Percentiles rank a stretch among this genome's conserved stretches.
Evolutionary conservation across 1,140 invertebrate species (phyloP).

Genomic region (Littorina saxatilis): DNA sequence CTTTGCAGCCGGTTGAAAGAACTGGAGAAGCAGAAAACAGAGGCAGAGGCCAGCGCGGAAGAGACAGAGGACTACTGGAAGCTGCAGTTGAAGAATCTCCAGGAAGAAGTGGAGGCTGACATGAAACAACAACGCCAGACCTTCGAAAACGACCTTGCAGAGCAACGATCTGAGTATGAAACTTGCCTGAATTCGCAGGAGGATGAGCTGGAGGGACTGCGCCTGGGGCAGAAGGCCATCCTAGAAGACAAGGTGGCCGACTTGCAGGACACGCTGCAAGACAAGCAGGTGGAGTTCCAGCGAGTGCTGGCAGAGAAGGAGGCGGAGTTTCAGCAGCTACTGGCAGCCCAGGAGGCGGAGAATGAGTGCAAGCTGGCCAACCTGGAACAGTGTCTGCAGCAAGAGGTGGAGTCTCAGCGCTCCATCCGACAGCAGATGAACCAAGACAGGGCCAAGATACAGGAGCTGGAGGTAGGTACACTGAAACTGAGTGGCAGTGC

Average conservation of each 20-base stretch:
- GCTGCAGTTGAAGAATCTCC: slow-evolving; percentile 51
- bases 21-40: background rate
- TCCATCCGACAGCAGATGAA: slow-evolving; percentile 14
- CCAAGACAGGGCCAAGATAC: slow-evolving; percentile 19
- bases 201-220: slow-evolving; percentile 54
- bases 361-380: slow-evolving; percentile 34
- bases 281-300: slow-evolving; percentile 20
- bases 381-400: slow-evolving; percentile 41
- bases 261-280: slow-evolving; percentile 7
- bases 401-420: slow-evolving; percentile 38
- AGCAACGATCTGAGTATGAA: slow-evolving; percentile 39
- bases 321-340: slow-evolving; percentile 9
- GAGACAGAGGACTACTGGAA: slow-evolving; percentile 61
- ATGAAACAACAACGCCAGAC: slow-evolving; percentile 48
- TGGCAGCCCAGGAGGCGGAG: slow-evolving; percentile 34
- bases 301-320: slow-evolving; percentile 20
- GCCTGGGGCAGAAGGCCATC: slow-evolving; percentile 44
- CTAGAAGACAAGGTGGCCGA: slow-evolving; percentile 49
- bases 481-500: too few species aligned
- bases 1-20: background rate
- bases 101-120: slow-evolving; percentile 54
- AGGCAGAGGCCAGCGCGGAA: background rate
- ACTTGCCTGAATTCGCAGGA: slow-evolving; percentile 37
- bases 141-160: slow-evolving; percentile 47
- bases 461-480: slow-evolving; percentile 34